Evolutionary conservation across 2,113 vertebrate species (phyloP).

Genomic region (Beaufortia kweichowensis): DNA sequence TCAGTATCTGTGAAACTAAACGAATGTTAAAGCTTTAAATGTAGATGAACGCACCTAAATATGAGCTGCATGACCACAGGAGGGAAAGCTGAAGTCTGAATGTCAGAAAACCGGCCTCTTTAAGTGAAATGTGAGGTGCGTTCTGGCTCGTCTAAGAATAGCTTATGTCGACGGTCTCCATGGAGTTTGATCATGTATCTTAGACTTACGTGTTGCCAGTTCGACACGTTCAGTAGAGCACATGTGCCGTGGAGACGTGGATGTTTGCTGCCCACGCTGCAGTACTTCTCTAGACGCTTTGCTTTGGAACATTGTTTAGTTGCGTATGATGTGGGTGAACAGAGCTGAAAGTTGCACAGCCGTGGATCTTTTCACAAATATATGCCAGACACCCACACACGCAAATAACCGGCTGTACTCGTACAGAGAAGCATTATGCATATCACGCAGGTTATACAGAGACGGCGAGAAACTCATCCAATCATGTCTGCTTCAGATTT

Average conservation of each 20-base stretch:
- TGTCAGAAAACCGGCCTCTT: background rate
- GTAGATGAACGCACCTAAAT: background rate
- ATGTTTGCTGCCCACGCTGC: conserved; percentile 48
- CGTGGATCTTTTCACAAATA: conserved; percentile 27
- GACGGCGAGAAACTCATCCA: background rate
- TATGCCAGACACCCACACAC: conserved; percentile 37
- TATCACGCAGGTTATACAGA: conserved; percentile 13
- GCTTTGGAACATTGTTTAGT: conserved; percentile 36
- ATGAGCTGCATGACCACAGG: background rate
- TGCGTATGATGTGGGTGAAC: conserved; percentile 31
- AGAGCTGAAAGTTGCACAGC: conserved; percentile 45
- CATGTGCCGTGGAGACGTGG: conserved; percentile 51
- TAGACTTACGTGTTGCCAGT: conserved; percentile 40
- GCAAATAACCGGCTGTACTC: background rate
- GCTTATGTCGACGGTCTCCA: conserved; percentile 42
- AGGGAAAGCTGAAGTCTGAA: background rate
- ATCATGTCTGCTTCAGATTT: background rate
- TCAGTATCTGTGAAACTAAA: background rate
- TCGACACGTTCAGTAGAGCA: conserved; percentile 43
- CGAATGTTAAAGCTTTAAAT: background rate
- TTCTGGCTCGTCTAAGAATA: conserved; percentile 40
- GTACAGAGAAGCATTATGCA: conserved; percentile 1
- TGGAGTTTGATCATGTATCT: conserved; percentile 49
- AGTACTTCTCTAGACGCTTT: conserved; percentile 46
- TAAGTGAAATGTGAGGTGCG: conserved; percentile 19